Base-by-base conservation (phyloP, 1,140 invertebrate species). In the Samia ricini region DNA sequence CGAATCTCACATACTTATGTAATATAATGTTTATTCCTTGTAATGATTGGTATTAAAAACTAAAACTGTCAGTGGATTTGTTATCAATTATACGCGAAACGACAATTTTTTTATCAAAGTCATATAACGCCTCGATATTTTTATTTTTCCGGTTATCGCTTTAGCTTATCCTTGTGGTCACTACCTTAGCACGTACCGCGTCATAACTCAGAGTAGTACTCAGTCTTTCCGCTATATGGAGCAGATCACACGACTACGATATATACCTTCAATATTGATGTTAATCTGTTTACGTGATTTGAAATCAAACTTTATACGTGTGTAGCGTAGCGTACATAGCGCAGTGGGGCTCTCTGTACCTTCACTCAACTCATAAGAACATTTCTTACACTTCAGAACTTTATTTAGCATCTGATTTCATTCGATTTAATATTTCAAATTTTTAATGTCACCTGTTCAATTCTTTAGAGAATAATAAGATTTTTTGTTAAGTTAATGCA, bases 231-330 rank as follows among this genome's bases (percentile, higher is more conserved):
- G 26, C 60, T 22, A 21, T 24, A 23, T 24, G 20, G 52, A 10
- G 22, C 22, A 51, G 21, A 51, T 22, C 50, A 22, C 18, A 51
- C 50, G n/a, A n/a, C n/a, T n/a, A n/a, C n/a, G 54, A 42, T 42
- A 42, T 15, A 10, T 42, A 42, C 56, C 24, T 67, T 57, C 69
- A 71, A 74, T 71, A 71, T 76, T 71, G 69, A 76, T 71, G 74
- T 66, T 73, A 76, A 76, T 69, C 64, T 63, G 23, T 63, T 59
- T 36, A 63, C 65, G 65, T 71, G 69, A 51, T 21, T 21, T 20
- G 69, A 42, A 42, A 42, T 42, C 22, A 62, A 52, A 51, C 54
- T 26, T 48, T 64, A 50, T 57, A 60, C 60, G 24, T 55, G 36
- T 56, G 36, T 33, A 42, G 42, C 4, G 29, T 21, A 19, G 48